A percentile compares a stretch with the other conserved stretches of the same genome.
Evolutionary conservation across 2,797 vertebrate genomes (phyloP).

Genomic region (Sandelia bainsii): DNA sequence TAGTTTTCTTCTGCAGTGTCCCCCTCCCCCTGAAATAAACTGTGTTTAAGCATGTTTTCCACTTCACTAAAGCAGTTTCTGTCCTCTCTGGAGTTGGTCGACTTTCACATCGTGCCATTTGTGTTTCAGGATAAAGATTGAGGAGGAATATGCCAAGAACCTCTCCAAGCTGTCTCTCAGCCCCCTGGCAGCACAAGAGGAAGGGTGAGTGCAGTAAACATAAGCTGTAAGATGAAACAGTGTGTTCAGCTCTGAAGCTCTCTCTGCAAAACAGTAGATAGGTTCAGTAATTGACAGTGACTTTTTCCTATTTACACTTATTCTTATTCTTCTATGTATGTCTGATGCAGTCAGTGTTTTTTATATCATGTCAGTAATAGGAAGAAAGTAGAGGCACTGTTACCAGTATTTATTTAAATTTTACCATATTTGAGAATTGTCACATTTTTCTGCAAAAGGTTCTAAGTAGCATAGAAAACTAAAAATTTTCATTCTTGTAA

Average conservation of each 20-base stretch:
- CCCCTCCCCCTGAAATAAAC: neutral
- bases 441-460: too few relatives aligned
- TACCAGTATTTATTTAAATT: too few relatives aligned
- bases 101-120: conserved; percentile 34
- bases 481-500: too few relatives aligned
- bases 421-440: too few relatives aligned
- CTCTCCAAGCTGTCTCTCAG: conserved; percentile 97
- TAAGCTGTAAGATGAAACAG: conserved; percentile 11
- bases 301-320: neutral
- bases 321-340: neutral
- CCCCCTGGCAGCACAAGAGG: conserved; percentile 94
- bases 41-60: neutral
- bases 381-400: too few relatives aligned
- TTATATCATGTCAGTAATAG: too few relatives aligned
- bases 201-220: conserved; percentile 87
- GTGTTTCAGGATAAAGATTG: conserved; percentile 95
- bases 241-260: neutral
- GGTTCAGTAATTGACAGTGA: conserved; percentile 20
- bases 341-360: too few relatives aligned
- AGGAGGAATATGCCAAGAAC: conserved; percentile 99
- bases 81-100: conserved; percentile 23
- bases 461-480: neutral
- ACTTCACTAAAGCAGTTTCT: conserved; percentile 10
- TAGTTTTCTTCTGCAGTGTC: conserved; percentile 8
- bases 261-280: conserved; percentile 7